phyloP scores from a whole-genome alignment of 1,140 invertebrate genomes.

The Pachyrhynchus sulphureomaculatus region DNA sequence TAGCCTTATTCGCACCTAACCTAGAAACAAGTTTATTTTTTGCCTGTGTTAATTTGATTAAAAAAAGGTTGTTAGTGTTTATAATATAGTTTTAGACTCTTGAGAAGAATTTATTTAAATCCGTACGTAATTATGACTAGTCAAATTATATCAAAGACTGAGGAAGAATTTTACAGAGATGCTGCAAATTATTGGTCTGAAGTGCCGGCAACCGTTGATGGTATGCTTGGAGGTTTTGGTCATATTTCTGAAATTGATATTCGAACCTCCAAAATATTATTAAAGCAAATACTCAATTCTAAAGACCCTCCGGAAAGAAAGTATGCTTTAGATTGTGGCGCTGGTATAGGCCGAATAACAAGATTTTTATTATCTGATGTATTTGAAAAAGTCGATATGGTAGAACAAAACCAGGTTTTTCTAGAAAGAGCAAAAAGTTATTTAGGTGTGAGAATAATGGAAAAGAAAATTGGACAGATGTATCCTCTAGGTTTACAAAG shows the following conservation, averaged over 20 bases:
- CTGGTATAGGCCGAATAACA: constrained; percentile 94
- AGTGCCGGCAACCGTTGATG: constrained; percentile 85
- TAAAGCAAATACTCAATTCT: constrained; percentile 65
- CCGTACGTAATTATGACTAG: no score
- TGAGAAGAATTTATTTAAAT: no score
- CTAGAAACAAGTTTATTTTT: no score
- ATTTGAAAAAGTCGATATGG: constrained; percentile 88
- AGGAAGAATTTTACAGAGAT: constrained; percentile 66
- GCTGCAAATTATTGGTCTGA: constrained; percentile 82
- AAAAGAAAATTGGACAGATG: constrained; percentile 65
- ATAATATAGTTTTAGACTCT: no score
- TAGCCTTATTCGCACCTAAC: no score
- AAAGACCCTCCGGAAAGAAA: constrained; percentile 60
- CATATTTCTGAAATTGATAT: constrained; percentile 85
- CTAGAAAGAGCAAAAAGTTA: constrained; percentile 70
- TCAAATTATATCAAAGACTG: no score
- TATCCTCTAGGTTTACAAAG: constrained; percentile 80
- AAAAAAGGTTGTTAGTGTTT: no score
- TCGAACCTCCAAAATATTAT: constrained; percentile 78
- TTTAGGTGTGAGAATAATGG: constrained; percentile 50
- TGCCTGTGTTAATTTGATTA: no score
- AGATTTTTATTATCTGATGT: constrained; percentile 83
- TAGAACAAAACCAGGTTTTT: constrained; percentile 91
- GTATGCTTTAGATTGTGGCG: constrained; percentile 90
- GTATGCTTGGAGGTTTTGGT: constrained; percentile 94